Evolutionary conservation across 2,888 invertebrate species (phyloP).

Genomic region (Sussaba pulchella): DNA sequence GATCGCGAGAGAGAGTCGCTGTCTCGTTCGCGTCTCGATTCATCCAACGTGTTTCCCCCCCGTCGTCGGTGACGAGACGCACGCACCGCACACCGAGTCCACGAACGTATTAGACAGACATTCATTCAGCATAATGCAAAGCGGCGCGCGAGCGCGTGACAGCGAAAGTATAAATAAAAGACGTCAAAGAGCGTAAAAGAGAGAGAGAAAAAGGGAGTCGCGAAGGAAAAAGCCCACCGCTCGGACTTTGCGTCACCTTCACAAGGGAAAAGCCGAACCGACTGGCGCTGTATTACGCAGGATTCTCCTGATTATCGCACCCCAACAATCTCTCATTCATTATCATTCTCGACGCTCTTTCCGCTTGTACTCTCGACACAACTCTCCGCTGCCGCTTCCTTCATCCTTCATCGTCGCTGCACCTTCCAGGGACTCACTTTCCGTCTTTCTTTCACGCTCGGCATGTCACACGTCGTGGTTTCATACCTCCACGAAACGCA

Average conservation of each 20-base stretch:
- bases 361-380: constrained; percentile 63
- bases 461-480: constrained; percentile 55
- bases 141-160: constrained; percentile 61
- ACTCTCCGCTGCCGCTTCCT: constrained; percentile 15
- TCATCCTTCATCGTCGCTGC: constrained; percentile 55
- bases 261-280: constrained; percentile 64
- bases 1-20: background rate
- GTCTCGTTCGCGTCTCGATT: constrained; percentile 16
- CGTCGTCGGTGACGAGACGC: constrained; percentile 11
- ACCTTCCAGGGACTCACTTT: constrained; percentile 53
- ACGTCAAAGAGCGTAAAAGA: constrained; percentile 17
- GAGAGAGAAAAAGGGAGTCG: constrained; percentile 34
- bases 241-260: constrained; percentile 34
- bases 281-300: constrained; percentile 63
- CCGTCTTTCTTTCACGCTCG: constrained; percentile 59
- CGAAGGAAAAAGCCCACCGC: constrained; percentile 59
- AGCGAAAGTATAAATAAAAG: constrained; percentile 44
- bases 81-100: constrained; percentile 31
- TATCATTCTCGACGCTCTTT: constrained; percentile 80
- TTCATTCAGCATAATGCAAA: constrained; percentile 62
- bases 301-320: constrained; percentile 2
- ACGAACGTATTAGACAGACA: constrained; percentile 41
- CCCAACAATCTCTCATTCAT: constrained; percentile 69
- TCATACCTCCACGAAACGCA: constrained; percentile 64
- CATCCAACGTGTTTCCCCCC: constrained; percentile 7